Percentiles rank a stretch among this genome's conserved stretches.
Conservation (phyloP, 1,140 invertebrate genomes). For the Medauroidea extradentata region DNA sequence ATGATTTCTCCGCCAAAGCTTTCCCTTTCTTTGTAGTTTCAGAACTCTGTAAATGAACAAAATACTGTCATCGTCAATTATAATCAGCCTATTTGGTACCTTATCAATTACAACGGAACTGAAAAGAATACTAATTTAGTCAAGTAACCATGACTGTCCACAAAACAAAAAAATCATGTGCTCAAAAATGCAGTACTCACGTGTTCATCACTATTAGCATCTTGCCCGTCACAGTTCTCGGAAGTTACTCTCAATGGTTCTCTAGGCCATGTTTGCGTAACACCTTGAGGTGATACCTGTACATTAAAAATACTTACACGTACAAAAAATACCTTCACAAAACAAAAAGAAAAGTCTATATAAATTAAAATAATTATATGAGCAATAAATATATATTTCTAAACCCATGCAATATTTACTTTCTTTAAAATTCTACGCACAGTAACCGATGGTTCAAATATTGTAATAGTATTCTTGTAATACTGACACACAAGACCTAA, state of each 20-base stretch:
- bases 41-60: neutral
- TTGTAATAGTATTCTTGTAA: no score
- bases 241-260: no score
- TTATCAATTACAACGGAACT: no score
- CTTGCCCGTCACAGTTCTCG: no score
- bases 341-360: neutral
- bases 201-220: conserved; percentile 40
- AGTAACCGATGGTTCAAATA: no score
- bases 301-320: neutral
- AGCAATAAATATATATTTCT: no score
- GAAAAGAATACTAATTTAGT: no score
- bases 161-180: neutral
- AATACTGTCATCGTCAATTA: neutral
- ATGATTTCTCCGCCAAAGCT: conserved; percentile 46
- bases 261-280: neutral
- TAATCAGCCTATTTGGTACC: neutral
- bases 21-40: neutral
- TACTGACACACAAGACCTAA: no score
- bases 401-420: no score
- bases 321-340: neutral
- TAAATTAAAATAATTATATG: neutral
- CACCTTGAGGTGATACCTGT: conserved; percentile 18
- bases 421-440: no score
- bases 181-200: neutral
- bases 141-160: no score